These are phyloP conservation scores for Nymphalis urticae DNA, from an alignment of 2,888 invertebrate species.

Conservation along the genomic window DNA sequence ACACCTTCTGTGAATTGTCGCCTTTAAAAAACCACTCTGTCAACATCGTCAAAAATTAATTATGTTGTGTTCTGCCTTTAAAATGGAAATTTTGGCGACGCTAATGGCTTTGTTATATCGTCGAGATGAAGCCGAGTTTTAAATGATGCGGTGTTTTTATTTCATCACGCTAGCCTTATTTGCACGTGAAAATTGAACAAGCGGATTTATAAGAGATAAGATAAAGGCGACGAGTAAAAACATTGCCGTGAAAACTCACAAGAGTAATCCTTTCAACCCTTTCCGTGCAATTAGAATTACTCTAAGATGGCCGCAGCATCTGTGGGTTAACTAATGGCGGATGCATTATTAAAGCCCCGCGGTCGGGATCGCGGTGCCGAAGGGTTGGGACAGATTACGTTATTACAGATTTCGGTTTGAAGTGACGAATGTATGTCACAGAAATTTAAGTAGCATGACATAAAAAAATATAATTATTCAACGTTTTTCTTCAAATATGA, in stretches of 20 bases:
- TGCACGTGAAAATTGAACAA: constrained; percentile 13
- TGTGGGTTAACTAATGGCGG: constrained; percentile 78
- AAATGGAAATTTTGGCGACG: constrained; percentile 50
- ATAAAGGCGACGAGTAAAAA: constrained; percentile 53
- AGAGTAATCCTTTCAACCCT: constrained; percentile 71
- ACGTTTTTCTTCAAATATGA: not conserved
- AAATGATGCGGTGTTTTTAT: constrained; percentile 49
- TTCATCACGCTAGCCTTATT: constrained; percentile 42
- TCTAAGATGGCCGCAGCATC: constrained; percentile 70
- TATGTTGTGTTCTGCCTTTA: constrained; percentile 53
- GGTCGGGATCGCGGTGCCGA: constrained; percentile 46
- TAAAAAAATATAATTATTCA: not conserved
- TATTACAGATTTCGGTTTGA: constrained; percentile 59
- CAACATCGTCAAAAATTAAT: constrained; percentile 75
- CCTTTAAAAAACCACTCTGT: constrained; percentile 72
- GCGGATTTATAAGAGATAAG: constrained; percentile 40
- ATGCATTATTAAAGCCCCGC: constrained; percentile 76
- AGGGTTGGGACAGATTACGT: constrained; percentile 77
- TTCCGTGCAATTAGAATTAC: constrained; percentile 72
- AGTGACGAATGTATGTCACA: not conserved
- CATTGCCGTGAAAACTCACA: constrained; percentile 53
- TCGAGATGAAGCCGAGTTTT: constrained; percentile 35
- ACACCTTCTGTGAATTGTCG: constrained; percentile 63
- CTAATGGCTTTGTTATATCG: constrained; percentile 64
- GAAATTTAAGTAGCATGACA: not conserved